A percentile compares a stretch with the other conserved stretches of the same genome.
Conservation (phyloP, 2,113 vertebrate species). For the Oophaga pumilio region DNA sequence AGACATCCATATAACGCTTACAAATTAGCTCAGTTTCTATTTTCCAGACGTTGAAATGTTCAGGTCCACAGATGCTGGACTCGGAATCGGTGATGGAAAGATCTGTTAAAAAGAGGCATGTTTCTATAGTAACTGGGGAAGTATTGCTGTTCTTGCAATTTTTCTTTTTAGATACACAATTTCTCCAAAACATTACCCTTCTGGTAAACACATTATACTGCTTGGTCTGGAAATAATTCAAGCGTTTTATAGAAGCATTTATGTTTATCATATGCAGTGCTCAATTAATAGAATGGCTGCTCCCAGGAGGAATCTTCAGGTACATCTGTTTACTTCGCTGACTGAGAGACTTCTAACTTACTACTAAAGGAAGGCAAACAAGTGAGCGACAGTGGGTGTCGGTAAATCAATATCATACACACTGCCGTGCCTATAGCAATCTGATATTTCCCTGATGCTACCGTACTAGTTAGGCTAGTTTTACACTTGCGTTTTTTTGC, state of each 20-base stretch:
- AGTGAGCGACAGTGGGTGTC: background rate
- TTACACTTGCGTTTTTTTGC: no score
- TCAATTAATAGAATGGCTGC: slow-evolving; percentile 45
- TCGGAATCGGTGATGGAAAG: slow-evolving; percentile 1
- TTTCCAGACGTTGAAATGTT: background rate
- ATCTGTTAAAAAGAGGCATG: background rate
- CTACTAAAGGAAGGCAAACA: background rate
- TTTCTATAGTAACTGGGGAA: slow-evolving; percentile 34
- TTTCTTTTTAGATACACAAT: slow-evolving; percentile 15
- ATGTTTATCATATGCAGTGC: slow-evolving; percentile 16
- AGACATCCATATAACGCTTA: background rate
- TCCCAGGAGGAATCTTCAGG: slow-evolving; percentile 33
- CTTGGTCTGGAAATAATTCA: slow-evolving; percentile 21
- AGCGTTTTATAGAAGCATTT: slow-evolving; percentile 30
- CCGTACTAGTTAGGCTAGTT: no score
- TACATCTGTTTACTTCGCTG: slow-evolving; percentile 16
- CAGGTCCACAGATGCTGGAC: background rate
- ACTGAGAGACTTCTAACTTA: background rate
- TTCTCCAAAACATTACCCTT: slow-evolving; percentile 24
- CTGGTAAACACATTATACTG: slow-evolving; percentile 18
- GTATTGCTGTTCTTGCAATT: background rate
- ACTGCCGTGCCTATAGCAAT: background rate
- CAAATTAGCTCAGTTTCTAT: background rate
- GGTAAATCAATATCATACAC: background rate
- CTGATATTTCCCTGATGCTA: background rate